Percentiles rank a stretch among this genome's conserved stretches.
Conservation (phyloP, 2,797 vertebrate species). For the Protonibea diacanthus region DNA sequence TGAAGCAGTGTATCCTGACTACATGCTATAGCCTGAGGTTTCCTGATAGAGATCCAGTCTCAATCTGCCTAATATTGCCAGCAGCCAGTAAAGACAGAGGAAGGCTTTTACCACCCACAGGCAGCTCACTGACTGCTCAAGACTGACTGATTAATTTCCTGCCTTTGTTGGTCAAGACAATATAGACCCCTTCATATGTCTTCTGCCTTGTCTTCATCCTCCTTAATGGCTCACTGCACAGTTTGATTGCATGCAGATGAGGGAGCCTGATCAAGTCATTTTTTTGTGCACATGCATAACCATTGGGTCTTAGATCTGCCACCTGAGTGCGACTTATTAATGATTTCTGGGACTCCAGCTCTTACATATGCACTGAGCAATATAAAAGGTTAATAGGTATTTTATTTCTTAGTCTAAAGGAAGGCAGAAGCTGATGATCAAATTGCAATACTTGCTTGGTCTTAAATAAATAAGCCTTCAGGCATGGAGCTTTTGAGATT, state of each 20-base stretch:
- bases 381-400: slow-evolving; percentile 75
- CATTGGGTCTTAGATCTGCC: slow-evolving; percentile 67
- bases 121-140: slow-evolving; percentile 48
- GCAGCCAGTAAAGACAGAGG: slow-evolving; percentile 15
- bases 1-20: slow-evolving; percentile 27
- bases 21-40: slow-evolving; percentile 46
- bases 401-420: slow-evolving; percentile 57
- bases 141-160: slow-evolving; percentile 70
- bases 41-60: slow-evolving; percentile 40
- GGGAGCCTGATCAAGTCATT: slow-evolving; percentile 71
- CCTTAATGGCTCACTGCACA: slow-evolving; percentile 75
- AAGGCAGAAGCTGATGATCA: slow-evolving; percentile 37
- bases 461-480: slow-evolving; percentile 60
- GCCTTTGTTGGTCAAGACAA: slow-evolving; percentile 69
- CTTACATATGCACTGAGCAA: slow-evolving; percentile 65
- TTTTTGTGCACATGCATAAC: slow-evolving; percentile 69
- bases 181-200: slow-evolving; percentile 59
- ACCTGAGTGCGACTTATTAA: slow-evolving; percentile 76
- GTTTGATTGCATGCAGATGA: slow-evolving; percentile 86
- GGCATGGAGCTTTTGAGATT: slow-evolving; percentile 42
- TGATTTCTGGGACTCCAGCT: slow-evolving; percentile 73
- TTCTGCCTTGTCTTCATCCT: slow-evolving; percentile 52
- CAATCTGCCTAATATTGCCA: slow-evolving; percentile 36
- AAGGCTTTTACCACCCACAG: slow-evolving; percentile 45
- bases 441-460: slow-evolving; percentile 47